Conservation (phyloP, 2,113 vertebrate species). For the Pampusana beccarii region DNA sequence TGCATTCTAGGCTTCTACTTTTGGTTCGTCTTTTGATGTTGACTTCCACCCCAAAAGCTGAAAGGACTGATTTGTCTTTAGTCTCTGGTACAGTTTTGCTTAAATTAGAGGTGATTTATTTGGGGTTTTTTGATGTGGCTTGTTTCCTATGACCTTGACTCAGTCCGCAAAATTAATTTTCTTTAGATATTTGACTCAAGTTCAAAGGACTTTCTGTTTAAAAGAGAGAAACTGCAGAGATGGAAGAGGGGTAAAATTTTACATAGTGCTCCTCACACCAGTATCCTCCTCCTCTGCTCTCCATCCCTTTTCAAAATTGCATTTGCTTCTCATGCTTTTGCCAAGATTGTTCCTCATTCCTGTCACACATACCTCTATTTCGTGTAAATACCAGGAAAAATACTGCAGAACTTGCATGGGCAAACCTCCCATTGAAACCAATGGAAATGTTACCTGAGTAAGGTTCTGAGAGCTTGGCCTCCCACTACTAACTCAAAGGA, state of each 20-base stretch:
- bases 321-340: background rate
- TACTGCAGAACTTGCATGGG: background rate
- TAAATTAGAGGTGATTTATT: slow-evolving; percentile 55
- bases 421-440: background rate
- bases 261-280: background rate
- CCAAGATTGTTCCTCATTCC: slow-evolving; percentile 12
- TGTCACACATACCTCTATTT: slow-evolving; percentile 23
- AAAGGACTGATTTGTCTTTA: slow-evolving; percentile 51
- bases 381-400: slow-evolving; percentile 4
- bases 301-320: background rate
- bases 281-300: background rate
- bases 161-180: background rate
- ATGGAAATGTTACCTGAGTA: slow-evolving; percentile 4
- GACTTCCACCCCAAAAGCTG: slow-evolving; percentile 24
- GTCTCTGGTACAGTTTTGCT: slow-evolving; percentile 8
- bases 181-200: background rate
- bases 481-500: background rate
- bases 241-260: background rate
- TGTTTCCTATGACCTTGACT: slow-evolving; percentile 8
- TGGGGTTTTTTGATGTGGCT: slow-evolving; percentile 19
- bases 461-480: background rate
- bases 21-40: slow-evolving; percentile 15
- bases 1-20: slow-evolving; percentile 34
- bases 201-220: slow-evolving; percentile 8
- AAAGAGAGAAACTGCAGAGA: background rate